These are phyloP conservation scores for Cheilosia variabilis DNA, from an alignment of 2,888 invertebrate genomes.

Conservation along the genomic window DNA sequence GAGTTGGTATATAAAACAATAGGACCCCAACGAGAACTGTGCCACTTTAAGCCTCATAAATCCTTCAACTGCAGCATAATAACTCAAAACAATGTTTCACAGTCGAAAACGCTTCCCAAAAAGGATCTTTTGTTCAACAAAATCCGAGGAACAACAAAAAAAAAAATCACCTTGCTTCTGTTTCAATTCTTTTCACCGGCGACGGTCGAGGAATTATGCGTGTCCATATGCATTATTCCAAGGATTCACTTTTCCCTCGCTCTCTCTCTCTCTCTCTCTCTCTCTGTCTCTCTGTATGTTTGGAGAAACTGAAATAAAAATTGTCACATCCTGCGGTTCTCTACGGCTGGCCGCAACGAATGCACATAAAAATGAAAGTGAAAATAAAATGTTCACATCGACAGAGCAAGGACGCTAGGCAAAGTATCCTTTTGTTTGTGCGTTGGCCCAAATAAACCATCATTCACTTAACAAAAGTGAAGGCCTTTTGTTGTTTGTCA, in stretches of 20 bases:
- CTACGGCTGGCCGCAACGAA: neutral
- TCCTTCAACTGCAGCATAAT: conserved; percentile 54
- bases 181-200: conserved; percentile 26
- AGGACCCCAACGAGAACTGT: neutral
- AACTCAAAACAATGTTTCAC: conserved; percentile 31
- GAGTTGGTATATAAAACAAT: conserved; percentile 1
- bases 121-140: conserved; percentile 37
- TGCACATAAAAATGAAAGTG: conserved; percentile 47
- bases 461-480: conserved; percentile 22
- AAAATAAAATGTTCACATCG: conserved; percentile 36
- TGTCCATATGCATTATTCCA: conserved; percentile 55
- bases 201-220: conserved; percentile 39
- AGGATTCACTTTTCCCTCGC: conserved; percentile 22
- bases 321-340: conserved; percentile 64
- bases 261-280: too few relatives aligned
- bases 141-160: conserved; percentile 7
- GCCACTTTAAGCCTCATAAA: conserved; percentile 59
- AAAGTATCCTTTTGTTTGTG: conserved; percentile 48
- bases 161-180: conserved; percentile 47
- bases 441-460: conserved; percentile 43
- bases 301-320: conserved; percentile 21
- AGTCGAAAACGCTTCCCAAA: conserved; percentile 1
- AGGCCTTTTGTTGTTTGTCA: conserved; percentile 35
- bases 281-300: neutral
- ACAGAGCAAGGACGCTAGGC: conserved; percentile 39